Evolutionary conservation across 2,888 invertebrate species (phyloP), one percentile per base, ranked within the genome.

Genomic region (Eristalis intricaria): DNA sequence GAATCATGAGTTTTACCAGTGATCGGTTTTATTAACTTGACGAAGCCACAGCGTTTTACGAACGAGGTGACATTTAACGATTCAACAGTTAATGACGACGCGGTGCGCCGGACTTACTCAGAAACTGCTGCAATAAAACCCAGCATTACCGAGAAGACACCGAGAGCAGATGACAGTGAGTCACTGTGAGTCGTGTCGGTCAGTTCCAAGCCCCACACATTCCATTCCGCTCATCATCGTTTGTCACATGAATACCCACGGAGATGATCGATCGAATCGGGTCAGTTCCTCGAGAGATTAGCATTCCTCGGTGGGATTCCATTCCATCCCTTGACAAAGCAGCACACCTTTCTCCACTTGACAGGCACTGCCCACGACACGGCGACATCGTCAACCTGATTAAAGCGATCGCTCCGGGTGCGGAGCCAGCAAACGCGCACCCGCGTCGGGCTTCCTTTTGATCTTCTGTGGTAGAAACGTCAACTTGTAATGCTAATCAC

Each of bases 61-160:
- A 78, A 58, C 86, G 63, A 75, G 78, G 86, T 86, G 86, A 83
- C 86, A 78, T 79, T 86, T 86, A 75, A 83, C 56, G 86, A 78
- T 77, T 50, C 75, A 61, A 40, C 50, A 35, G 69, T 86, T 74
- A 86, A 69, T 85, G 73, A 85, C 68, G 82, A 70, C 71, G 78
- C 56, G 78, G 78, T 70, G 70, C 60, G 60, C 77, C 79, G 70
- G 76, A 68, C 43, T 77, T 65, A 50, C 19, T 50, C 50, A 19
- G 50, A 50, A 50, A 8, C 19, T 19, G 50, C 19, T 2, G 50
- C 50, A 50, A 50, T 50, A 50, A 50, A 43, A 50, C 8, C 50
- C 50, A 19, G n/a, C 19, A n/a, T 2, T 19, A 19, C 19, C 19
- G 19, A n/a, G 8, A 19, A 8, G 50, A 50, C n/a, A n/a, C n/a